Conservation (phyloP, 2,888 invertebrate species). For the Synergus gifuensis region DNA sequence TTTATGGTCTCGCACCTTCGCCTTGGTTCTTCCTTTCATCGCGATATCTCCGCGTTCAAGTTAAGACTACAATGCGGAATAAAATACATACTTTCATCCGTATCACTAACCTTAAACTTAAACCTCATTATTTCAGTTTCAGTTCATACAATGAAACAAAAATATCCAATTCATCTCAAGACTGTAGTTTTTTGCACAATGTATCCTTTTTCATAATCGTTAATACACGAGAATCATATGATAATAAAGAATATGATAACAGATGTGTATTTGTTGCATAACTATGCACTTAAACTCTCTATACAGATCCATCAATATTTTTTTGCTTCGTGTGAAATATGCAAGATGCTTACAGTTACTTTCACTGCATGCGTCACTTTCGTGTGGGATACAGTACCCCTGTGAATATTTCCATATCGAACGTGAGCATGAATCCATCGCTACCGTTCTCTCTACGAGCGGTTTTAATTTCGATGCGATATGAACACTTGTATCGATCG, state of each 20-base stretch:
- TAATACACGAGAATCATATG: no score
- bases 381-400: background rate
- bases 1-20: conserved; percentile 72
- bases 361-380: conserved; percentile 42
- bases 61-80: conserved; percentile 51
- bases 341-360: background rate
- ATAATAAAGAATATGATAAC: no score
- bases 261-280: background rate
- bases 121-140: background rate
- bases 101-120: background rate
- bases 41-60: conserved; percentile 64
- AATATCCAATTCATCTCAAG: background rate
- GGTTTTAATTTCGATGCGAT: conserved; percentile 58
- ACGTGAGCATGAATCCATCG: conserved; percentile 24
- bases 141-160: background rate
- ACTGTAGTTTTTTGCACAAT: background rate
- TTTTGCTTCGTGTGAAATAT: background rate
- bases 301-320: background rate
- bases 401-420: conserved; percentile 35
- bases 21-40: conserved; percentile 65
- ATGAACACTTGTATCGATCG: conserved; percentile 61
- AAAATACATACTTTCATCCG: background rate
- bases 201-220: no score
- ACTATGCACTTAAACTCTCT: background rate
- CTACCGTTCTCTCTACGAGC: conserved; percentile 48